Percentiles rank a stretch among this genome's conserved stretches.
Evolutionary conservation across 2,113 vertebrate genomes (phyloP).

Genomic region (Calyptomena viridis): DNA sequence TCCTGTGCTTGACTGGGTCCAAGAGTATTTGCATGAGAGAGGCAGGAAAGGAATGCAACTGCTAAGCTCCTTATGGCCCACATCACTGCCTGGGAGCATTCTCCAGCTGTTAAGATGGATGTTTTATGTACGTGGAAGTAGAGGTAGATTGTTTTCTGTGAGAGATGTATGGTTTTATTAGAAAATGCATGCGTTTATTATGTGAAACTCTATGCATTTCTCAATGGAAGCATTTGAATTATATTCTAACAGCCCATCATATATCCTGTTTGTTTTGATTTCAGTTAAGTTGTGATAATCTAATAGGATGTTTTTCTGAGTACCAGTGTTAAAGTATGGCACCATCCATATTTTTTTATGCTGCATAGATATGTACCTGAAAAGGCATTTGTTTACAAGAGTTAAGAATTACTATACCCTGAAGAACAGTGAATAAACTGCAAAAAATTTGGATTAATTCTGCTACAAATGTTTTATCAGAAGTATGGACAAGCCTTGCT

Average conservation of each 20-base stretch:
- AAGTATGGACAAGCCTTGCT: neutral
- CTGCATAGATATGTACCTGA: neutral
- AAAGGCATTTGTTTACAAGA: neutral
- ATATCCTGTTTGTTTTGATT: neutral
- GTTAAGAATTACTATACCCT: neutral
- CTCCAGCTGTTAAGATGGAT: conserved; percentile 36
- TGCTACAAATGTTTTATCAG: neutral
- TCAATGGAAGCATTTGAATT: conserved; percentile 18
- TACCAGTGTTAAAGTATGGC: neutral
- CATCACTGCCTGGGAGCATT: conserved; percentile 28
- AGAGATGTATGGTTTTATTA: conserved; percentile 6
- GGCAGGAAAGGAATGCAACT: conserved; percentile 27
- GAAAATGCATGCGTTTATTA: neutral
- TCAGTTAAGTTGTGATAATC: conserved; percentile 30
- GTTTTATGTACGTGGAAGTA: neutral
- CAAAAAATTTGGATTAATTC: neutral
- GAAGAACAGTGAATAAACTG: neutral
- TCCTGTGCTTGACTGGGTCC: neutral
- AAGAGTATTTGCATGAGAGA: conserved; percentile 24
- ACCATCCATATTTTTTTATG: neutral
- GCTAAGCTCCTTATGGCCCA: conserved; percentile 32
- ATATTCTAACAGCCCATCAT: neutral
- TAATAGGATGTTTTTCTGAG: neutral
- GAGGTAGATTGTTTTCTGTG: conserved; percentile 9
- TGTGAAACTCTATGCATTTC: neutral